These are phyloP conservation scores for Dendronephthya gigantea DNA, from an alignment of 64 coral and sea anemone genomes.

Conservation along the genomic window DNA sequence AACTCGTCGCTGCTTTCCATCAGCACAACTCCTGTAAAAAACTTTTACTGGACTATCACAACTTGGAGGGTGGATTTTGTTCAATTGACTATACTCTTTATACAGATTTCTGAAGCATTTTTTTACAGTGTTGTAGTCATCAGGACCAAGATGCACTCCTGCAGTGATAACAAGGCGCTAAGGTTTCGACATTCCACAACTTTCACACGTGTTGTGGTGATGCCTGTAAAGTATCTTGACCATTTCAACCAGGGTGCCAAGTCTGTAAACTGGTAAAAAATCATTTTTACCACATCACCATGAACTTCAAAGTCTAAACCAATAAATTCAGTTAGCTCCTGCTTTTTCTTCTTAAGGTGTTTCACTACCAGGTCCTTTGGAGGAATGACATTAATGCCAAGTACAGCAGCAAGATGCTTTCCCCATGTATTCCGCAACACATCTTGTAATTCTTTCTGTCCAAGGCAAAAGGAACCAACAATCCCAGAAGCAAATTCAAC, in stretches of 20 bases:
- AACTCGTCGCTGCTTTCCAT: conserved; percentile 21
- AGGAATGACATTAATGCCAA: conserved; percentile 7
- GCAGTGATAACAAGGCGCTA: neutral
- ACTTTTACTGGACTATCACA: neutral
- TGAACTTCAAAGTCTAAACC: conserved; percentile 9
- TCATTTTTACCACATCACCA: conserved; percentile 11
- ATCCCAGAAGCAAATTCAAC: conserved; percentile 31
- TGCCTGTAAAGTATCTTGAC: too few relatives aligned
- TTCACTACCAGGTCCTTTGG: neutral
- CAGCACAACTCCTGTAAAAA: too few relatives aligned
- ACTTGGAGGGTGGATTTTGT: neutral
- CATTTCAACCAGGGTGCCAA: conserved; percentile 27
- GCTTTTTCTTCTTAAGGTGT: neutral
- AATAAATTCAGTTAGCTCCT: neutral
- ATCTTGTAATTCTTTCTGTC: neutral
- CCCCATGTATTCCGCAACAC: conserved; percentile 4
- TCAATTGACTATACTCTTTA: neutral
- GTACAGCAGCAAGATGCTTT: neutral
- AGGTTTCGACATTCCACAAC: conserved; percentile 14
- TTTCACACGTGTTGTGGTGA: conserved; percentile 12
- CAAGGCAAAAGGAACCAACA: conserved; percentile 19
- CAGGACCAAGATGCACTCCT: neutral
- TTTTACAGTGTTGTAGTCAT: neutral
- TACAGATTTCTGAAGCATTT: neutral
- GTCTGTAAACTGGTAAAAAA: conserved; percentile 18